Percentiles rank a stretch among this genome's conserved stretches.
Conservation (phyloP, 1,140 invertebrate species). For the Andrena cerasifolii region DNA sequence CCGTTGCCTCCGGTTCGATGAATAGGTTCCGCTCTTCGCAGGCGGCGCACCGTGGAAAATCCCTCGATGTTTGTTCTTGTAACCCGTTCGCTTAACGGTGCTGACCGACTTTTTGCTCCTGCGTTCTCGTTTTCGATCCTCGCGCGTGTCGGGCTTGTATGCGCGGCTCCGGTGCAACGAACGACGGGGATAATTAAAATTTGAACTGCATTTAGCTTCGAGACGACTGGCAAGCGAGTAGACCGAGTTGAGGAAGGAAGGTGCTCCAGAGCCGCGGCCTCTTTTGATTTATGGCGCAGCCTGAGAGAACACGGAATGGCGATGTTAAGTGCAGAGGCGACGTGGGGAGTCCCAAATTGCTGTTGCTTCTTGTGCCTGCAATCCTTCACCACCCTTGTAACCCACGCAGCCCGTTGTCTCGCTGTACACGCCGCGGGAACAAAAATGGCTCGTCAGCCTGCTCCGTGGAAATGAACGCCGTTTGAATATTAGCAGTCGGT, state of each 20-base stretch:
- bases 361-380: constrained; percentile 54
- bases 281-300: constrained; percentile 59
- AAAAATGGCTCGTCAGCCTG: constrained; percentile 37
- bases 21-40: constrained; percentile 31
- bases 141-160: no score
- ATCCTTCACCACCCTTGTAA: constrained; percentile 60
- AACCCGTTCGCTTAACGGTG: constrained; percentile 4
- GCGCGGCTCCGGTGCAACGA: not conserved
- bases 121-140: not conserved
- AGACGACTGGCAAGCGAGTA: constrained; percentile 18
- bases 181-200: constrained; percentile 40
- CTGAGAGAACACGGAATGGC: constrained; percentile 58
- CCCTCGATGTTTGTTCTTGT: constrained; percentile 20
- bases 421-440: constrained; percentile 18
- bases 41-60: constrained; percentile 54
- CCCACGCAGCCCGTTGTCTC: constrained; percentile 55
- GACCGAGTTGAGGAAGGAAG: constrained; percentile 35
- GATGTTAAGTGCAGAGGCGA: constrained; percentile 57
- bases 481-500: not conserved
- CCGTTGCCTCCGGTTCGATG: constrained; percentile 32
- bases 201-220: constrained; percentile 44
- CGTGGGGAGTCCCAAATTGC: constrained; percentile 69
- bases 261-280: constrained; percentile 40
- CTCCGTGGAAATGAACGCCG: constrained; percentile 4
- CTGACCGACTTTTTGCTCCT: not conserved